Base-by-base conservation (phyloP, 2,797 vertebrate genomes). In the Crocidura indochinensis region DNA sequence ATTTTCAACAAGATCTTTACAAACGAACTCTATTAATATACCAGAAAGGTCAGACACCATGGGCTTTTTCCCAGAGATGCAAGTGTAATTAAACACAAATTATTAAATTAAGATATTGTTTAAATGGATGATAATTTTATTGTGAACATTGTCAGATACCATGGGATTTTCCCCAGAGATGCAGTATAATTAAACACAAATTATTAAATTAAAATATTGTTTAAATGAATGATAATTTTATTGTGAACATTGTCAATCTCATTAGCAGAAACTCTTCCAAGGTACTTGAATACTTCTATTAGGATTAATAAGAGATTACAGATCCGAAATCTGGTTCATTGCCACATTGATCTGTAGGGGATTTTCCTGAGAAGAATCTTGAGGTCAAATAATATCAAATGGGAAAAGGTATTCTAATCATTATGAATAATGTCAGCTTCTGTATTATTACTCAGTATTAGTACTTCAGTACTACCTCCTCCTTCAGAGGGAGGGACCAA, bases 351-450 rank as follows among this genome's bases (percentile, higher is more conserved):
- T 79, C 31, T 79, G 75, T 78, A 65, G 60, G 81, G 10, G 5
- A 11, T 26, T n/a, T 10, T 27, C 22, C 8, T 76, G 76, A 74
- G 65, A 68, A 51, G 75, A 91, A 82, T 74, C 14, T 24, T 79
- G 53, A 82, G n/a, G 62, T 12, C 38, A 67, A 53, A 44, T 31
- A 29, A 91, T 65, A 92, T 44, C 31, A 75, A 74, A 91, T 3
- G 62, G 67, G 87, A 92, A 84, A 91, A 9, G 15, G 46, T 27
- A 31, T 24, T 56, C 26, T 31, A 6, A 78, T 77, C 84, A 4
- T 68, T 20, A 38, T 10, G 80, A 81, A 27, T 68, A 12, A 47
- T 26, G 14, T 24, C 49, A 56, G 46, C n/a, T 38, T 19, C 15
- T 31, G 14, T 46, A 46, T n/a, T n/a, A 38, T 38, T 38, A 38